Conservation (phyloP, 1,140 invertebrate species). For the Arctopsyche grandis region DNA sequence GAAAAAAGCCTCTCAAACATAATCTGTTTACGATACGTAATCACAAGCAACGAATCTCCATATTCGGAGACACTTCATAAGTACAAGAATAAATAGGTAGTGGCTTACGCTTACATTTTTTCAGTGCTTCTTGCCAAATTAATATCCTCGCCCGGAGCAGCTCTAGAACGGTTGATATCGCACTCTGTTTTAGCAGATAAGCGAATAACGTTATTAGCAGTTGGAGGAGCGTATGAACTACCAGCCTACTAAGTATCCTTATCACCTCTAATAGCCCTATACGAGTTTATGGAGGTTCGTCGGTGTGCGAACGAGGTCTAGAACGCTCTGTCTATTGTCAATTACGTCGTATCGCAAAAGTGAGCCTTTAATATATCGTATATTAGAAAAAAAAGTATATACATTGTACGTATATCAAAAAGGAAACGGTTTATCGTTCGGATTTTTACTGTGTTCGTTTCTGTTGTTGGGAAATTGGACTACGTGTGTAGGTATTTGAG, state of each 20-base stretch:
- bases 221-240: conserved; percentile 6
- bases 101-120: too few relatives aligned
- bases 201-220: conserved; percentile 35
- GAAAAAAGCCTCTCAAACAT: too few relatives aligned
- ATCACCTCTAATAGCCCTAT: conserved; percentile 13
- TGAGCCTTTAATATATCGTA: not conserved
- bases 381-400: not conserved
- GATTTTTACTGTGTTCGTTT: too few relatives aligned
- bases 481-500: too few relatives aligned
- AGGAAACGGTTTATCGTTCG: too few relatives aligned
- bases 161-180: conserved; percentile 5
- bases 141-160: not conserved
- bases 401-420: too few relatives aligned
- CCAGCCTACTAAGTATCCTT: conserved; percentile 22
- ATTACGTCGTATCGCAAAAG: not conserved
- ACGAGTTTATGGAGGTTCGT: conserved; percentile 21
- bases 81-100: too few relatives aligned
- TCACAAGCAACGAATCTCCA: too few relatives aligned
- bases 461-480: too few relatives aligned
- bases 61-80: too few relatives aligned
- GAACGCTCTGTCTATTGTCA: conserved; percentile 2
- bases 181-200: conserved; percentile 31
- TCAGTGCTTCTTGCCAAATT: too few relatives aligned
- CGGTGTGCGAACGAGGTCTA: not conserved
- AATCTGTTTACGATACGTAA: too few relatives aligned